phyloP scores from a whole-genome alignment of 2,113 vertebrate genomes.

The Octodon degus region DNA sequence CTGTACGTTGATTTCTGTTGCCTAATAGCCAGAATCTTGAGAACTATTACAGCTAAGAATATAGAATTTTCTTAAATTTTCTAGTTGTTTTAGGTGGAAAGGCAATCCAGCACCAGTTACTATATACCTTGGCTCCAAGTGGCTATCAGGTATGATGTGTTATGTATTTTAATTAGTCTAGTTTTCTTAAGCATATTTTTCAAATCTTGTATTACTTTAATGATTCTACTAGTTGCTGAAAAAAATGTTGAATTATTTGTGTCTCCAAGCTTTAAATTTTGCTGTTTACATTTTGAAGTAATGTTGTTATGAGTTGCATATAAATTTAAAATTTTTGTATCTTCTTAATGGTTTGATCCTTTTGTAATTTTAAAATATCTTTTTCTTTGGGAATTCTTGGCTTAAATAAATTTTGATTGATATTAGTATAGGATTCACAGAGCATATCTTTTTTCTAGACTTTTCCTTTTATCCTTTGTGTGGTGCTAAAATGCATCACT shows the following conservation, averaged over 20 bases:
- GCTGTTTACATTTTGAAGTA: constrained; percentile 34
- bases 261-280: constrained; percentile 50
- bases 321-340: background rate
- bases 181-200: background rate
- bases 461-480: constrained; percentile 9
- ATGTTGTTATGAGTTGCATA: background rate
- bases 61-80: background rate
- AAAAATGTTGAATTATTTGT: constrained; percentile 21
- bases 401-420: constrained; percentile 9
- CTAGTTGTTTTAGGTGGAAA: background rate
- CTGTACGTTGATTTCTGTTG: background rate
- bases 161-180: background rate
- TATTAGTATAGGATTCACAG: background rate
- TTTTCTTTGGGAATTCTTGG: constrained; percentile 2
- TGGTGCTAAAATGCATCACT: constrained; percentile 8
- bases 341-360: background rate
- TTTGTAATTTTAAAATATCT: background rate
- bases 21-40: background rate
- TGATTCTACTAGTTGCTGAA: constrained; percentile 31
- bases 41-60: background rate
- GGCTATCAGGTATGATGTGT: background rate
- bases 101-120: background rate
- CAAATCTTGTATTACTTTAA: constrained; percentile 12
- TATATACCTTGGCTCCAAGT: background rate
- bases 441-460: background rate